These are phyloP conservation scores for Drosophila affinis DNA, from an alignment of 2,888 invertebrate species.

Conservation along the genomic window DNA sequence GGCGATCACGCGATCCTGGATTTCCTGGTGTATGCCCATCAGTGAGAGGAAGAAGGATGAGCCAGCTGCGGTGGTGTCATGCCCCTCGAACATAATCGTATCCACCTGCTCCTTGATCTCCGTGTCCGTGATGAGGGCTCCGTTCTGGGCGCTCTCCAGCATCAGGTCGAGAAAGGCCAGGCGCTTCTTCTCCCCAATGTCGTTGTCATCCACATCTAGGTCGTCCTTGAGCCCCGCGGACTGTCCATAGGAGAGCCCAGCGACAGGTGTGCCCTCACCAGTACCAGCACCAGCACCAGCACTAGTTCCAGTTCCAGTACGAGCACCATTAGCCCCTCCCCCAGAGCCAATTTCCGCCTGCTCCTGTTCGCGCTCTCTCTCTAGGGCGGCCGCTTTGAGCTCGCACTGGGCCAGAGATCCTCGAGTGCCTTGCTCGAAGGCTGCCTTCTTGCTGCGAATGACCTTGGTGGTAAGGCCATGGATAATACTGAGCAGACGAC, in stretches of 20 bases:
- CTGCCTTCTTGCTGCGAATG: conserved; percentile 90
- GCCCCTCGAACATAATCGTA: conserved; percentile 94
- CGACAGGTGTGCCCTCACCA: conserved; percentile 83
- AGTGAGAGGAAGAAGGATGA: conserved; percentile 92
- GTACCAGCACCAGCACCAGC: too few relatives aligned
- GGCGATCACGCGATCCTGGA: conserved; percentile 89
- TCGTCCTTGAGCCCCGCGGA: conserved; percentile 90
- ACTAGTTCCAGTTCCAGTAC: too few relatives aligned
- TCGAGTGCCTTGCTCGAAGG: conserved; percentile 88
- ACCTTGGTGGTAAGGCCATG: conserved; percentile 92
- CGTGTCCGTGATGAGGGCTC: conserved; percentile 88
- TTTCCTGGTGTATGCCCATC: conserved; percentile 89
- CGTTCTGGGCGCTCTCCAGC: conserved; percentile 90
- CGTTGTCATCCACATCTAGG: conserved; percentile 90
- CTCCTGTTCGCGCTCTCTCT: conserved; percentile 51
- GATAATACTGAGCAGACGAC: conserved; percentile 89
- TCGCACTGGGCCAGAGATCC: conserved; percentile 82
- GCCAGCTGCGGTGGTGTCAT: conserved; percentile 92
- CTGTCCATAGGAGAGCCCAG: conserved; percentile 89
- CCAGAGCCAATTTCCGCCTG: conserved; percentile 10
- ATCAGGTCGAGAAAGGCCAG: conserved; percentile 94
- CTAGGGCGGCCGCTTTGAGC: conserved; percentile 63
- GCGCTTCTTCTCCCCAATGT: conserved; percentile 92
- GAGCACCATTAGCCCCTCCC: not conserved
- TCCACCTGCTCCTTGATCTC: conserved; percentile 93